Evolutionary conservation across 1,140 invertebrate species (phyloP).

Genomic region (Ostrea denselamellosa): DNA sequence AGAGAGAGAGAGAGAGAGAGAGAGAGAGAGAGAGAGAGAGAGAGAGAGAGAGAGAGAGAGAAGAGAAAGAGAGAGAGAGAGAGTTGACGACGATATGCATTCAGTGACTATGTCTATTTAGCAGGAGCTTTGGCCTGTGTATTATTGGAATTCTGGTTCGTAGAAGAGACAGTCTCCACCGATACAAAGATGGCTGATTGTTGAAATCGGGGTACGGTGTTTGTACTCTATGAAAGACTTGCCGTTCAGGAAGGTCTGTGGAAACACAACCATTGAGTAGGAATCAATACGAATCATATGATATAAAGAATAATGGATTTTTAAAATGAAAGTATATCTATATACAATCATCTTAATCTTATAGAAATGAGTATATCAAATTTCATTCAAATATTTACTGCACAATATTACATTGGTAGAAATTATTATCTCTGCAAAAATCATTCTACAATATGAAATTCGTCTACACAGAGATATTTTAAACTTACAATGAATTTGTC

Average conservation of each 20-base stretch:
- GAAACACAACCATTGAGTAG: background rate
- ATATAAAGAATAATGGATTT: background rate
- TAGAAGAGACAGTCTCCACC: conserved; percentile 62
- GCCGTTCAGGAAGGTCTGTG: conserved; percentile 66
- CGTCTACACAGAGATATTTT: background rate
- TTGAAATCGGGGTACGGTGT: conserved; percentile 58
- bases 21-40: too few species aligned
- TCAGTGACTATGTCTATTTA: too few species aligned
- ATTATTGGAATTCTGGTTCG: conserved; percentile 52
- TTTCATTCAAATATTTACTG: background rate
- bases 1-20: too few species aligned
- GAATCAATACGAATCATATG: background rate
- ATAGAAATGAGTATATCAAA: background rate
- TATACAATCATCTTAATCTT: background rate
- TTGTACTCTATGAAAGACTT: conserved; percentile 61
- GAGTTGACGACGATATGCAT: too few species aligned
- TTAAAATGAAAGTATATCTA: background rate
- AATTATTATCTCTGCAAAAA: background rate
- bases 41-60: too few species aligned
- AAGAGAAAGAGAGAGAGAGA: too few species aligned
- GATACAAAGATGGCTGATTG: conserved; percentile 58
- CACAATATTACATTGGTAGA: background rate
- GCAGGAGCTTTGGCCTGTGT: too few species aligned
- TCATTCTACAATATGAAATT: background rate
- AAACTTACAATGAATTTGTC: conserved; percentile 78